phyloP scores from a whole-genome alignment of 2,113 vertebrate species.

The Campylorhamphus procurvoides region DNA sequence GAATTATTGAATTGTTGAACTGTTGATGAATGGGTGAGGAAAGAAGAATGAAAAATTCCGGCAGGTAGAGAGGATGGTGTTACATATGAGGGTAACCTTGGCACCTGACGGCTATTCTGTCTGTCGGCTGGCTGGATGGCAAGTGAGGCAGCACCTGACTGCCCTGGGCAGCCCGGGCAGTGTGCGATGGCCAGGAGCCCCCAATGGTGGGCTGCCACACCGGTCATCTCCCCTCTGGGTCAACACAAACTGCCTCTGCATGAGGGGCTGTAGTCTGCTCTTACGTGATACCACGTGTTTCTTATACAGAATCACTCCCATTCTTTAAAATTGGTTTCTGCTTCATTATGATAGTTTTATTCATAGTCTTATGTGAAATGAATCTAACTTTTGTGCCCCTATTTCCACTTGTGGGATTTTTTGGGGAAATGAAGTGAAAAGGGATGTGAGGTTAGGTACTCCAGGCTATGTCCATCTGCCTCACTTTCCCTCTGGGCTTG shows the following conservation, averaged over 20 bases:
- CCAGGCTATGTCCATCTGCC: background rate
- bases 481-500: background rate
- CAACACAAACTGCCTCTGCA: background rate
- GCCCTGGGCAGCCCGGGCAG: accelerated
- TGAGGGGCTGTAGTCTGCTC: background rate
- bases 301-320: background rate
- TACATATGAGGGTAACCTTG: background rate
- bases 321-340: background rate
- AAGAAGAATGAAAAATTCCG: background rate
- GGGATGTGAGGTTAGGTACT: background rate
- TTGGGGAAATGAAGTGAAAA: background rate
- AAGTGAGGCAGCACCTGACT: accelerated
- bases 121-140: no score
- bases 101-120: accelerated
- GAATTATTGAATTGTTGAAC: no score
- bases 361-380: background rate
- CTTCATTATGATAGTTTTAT: background rate
- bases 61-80: background rate
- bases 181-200: accelerated
- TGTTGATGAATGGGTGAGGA: background rate
- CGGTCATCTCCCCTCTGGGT: no score
- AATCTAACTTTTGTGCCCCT: background rate
- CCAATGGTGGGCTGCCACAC: accelerated
- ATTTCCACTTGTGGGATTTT: background rate
- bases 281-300: background rate